Base-by-base conservation (phyloP, 2,888 invertebrate genomes). In the Mesochorus sp. region DNA sequence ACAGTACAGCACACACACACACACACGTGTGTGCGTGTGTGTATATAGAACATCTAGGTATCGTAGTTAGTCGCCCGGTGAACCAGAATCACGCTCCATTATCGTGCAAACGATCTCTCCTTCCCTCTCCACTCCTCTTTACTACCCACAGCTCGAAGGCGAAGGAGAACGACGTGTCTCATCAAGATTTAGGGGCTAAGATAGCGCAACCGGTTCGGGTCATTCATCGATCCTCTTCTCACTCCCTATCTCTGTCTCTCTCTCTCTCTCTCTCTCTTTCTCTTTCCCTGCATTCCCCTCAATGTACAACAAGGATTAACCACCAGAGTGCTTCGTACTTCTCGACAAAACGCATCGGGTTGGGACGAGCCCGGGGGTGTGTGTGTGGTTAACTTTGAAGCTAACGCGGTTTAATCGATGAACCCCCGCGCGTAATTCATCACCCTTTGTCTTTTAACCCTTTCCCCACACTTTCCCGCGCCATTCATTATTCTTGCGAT, bases 131-230 rank as follows among this genome's bases (percentile, higher is more conserved):
- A 2, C 37, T 8, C 14, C 53, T 6, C 12, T 8, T 12, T 1
- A 21, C 21, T 19, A 47, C 21, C 57, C 68, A 14, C 39, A 47
- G 44, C 47, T 42, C 49, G 31, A 39, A 28, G 28, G 59, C 70
- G 59, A 57, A 17, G 66, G 75, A 79, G 75, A 75, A 75, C 79
- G 79, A 79, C 79, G 75, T 79, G 79, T 67, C 75, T 75, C 79
- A 79, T 79, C 79, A 67, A 79, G 79, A 79, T 79, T 79, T 79
- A 79, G 75, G 79, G 59, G 71, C 61, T 66, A 61, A 70, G 79
- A 79, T 79, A 75, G 79, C 75, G 61, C 24, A 37, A 66, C 71
- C 70, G 66, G 75, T 61, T 66, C 49, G 79, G 79, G 75, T 75
- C 79, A 79, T 79, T 61, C 70, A 79, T 79, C 79, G 79, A 79